Evolutionary conservation across 2,113 vertebrate species (phyloP).

Genomic region (Oenanthe oenanthe): DNA sequence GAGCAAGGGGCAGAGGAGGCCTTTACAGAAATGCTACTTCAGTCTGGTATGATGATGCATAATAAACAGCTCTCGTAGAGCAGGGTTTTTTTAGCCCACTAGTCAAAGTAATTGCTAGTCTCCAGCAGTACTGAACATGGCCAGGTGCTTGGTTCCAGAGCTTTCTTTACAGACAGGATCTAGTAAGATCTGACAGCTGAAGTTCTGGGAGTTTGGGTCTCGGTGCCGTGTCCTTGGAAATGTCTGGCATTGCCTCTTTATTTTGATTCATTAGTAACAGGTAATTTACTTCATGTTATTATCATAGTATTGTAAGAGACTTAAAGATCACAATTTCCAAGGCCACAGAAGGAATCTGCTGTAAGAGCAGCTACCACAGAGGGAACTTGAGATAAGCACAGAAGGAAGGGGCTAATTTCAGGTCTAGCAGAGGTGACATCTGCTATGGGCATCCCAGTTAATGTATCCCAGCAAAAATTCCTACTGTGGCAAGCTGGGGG

Average conservation of each 20-base stretch:
- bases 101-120: background rate
- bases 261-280: background rate
- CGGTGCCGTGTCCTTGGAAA: background rate
- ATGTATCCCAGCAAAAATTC: background rate
- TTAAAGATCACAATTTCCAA: background rate
- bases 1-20: background rate
- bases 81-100: background rate
- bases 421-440: background rate
- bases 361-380: background rate
- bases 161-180: background rate
- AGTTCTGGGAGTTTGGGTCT: background rate
- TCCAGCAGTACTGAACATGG: background rate
- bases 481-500: background rate
- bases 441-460: background rate
- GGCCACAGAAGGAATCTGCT: background rate
- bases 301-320: background rate
- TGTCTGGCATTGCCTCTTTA: background rate
- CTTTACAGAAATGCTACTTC: background rate
- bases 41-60: accelerated
- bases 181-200: background rate
- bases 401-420: background rate
- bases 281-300: background rate
- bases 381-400: background rate
- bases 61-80: background rate
- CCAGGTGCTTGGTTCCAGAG: background rate